phyloP scores from a whole-genome alignment of 2,797 vertebrate genomes.

The Eulemur rubriventer region DNA sequence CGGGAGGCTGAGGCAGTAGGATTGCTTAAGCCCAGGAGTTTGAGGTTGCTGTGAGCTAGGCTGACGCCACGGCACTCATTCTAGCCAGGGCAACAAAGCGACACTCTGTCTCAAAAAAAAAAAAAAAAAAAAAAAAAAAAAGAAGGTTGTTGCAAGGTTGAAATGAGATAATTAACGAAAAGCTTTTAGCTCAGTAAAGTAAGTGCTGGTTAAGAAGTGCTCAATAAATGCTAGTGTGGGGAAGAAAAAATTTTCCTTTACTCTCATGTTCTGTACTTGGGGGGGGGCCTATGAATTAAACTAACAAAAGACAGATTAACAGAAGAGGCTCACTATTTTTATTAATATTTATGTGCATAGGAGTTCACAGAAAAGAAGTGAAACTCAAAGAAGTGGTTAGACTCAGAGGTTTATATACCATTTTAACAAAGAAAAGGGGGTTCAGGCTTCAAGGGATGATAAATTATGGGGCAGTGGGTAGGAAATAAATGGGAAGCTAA shows the following conservation, averaged over 20 bases:
- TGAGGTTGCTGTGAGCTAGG: no score
- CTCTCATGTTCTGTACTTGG: not conserved
- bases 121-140: no score
- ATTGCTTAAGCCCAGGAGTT: no score
- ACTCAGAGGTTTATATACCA: not conserved
- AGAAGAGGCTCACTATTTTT: not conserved
- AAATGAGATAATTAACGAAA: constrained; percentile 15
- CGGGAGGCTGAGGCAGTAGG: no score
- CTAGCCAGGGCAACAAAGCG: no score
- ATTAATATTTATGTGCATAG: not conserved
- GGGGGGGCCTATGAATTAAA: not conserved
- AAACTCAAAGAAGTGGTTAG: not conserved
- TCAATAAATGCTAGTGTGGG: not conserved
- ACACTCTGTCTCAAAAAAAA: no score
- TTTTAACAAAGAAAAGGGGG: not conserved
- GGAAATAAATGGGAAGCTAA: not conserved
- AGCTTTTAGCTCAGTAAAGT: not conserved
- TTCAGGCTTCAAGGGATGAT: not conserved
- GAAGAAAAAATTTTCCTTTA: not conserved
- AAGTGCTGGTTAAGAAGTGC: not conserved
- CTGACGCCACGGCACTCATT: no score
- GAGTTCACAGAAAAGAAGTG: not conserved
- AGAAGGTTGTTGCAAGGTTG: not conserved
- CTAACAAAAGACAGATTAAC: not conserved
- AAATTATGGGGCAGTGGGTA: not conserved